Base-by-base conservation (phyloP, 2,797 vertebrate species). In the Typhlichthys subterraneus region DNA sequence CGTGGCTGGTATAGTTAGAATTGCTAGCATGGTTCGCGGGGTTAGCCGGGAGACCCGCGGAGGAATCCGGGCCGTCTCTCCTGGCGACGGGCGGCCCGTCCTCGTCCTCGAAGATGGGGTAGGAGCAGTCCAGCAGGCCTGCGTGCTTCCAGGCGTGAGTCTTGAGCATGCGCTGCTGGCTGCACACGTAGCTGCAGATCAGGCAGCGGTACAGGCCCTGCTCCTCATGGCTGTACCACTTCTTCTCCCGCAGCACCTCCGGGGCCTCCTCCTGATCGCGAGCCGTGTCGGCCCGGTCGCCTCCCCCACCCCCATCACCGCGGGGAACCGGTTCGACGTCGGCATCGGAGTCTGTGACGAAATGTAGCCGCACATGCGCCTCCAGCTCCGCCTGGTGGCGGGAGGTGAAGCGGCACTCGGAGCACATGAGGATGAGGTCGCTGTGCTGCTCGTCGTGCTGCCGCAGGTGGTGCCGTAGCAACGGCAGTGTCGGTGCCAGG, bases 71-170 rank as follows among this genome's bases (percentile, higher is more conserved):
- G 0, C 73, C 56, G 46, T 94, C 94, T 50, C 81, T 87, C 57
- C 87, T 80, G 23, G 23, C 23, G 1, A 60, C 50, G 0, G 85
- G 68, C n/a, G 81, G 79, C 33, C 92, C 93, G 0, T 86, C 90
- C 73, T 96, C 95, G 11, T 96, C 95, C 76, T 98, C 97, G 17
- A 99, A 99, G 68, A 99, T 94, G 1, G 97, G 97, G 71, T 99
- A 99, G 0, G 97, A 96, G 80, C 97, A 99, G 71, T 97, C 95
- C 0, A 98, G 94, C 61, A 98, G 93, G 2, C 97, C 97, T 0
- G 97, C 97, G 0, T 99, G 97, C 70, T 98, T 99, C 97, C 97
- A 99, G 0, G 97, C 96, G 0, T 99, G 97, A 0, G 97, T 99
- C 90, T 99, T 99, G 52, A 99, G 80, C 95, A 98, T 98, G 10